Evolutionary conservation across 2,113 vertebrate genomes (phyloP).

Genomic region (Malurus cyaneus): DNA sequence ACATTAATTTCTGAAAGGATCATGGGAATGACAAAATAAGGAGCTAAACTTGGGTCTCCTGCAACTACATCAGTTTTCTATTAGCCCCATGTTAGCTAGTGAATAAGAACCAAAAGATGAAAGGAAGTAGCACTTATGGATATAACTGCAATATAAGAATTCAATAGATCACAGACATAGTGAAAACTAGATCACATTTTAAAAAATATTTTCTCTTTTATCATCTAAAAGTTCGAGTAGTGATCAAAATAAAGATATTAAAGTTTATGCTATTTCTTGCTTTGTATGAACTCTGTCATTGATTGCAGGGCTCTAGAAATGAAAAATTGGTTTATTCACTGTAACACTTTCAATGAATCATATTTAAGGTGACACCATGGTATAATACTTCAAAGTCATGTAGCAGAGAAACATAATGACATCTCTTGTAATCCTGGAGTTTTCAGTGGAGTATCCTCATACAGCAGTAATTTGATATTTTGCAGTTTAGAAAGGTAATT

Average conservation of each 20-base stretch:
- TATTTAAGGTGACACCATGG: slow-evolving; percentile 10
- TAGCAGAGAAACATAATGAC: slow-evolving; percentile 29
- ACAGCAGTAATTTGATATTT: slow-evolving; percentile 38
- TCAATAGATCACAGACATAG: neutral
- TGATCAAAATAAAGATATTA: neutral
- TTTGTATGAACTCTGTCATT: neutral
- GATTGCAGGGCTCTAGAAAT: neutral
- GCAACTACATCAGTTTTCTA: neutral
- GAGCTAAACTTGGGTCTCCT: neutral
- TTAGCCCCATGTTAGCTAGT: neutral
- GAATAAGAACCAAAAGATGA: neutral
- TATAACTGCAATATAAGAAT: neutral
- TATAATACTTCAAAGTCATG: slow-evolving; percentile 10
- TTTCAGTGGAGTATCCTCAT: slow-evolving; percentile 20
- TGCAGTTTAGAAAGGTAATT: slow-evolving; percentile 45
- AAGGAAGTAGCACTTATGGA: neutral
- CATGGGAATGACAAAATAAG: neutral
- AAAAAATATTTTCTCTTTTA: neutral
- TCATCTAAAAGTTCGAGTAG: neutral
- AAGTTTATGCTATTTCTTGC: neutral
- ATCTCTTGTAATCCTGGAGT: slow-evolving; percentile 1
- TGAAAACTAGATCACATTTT: neutral
- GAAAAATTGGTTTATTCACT: slow-evolving; percentile 12
- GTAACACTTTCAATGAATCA: neutral
- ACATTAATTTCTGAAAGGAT: neutral